Conservation (phyloP, 35 echinoderm and acorn worm genomes). For the Ophiothrix spiculata region DNA sequence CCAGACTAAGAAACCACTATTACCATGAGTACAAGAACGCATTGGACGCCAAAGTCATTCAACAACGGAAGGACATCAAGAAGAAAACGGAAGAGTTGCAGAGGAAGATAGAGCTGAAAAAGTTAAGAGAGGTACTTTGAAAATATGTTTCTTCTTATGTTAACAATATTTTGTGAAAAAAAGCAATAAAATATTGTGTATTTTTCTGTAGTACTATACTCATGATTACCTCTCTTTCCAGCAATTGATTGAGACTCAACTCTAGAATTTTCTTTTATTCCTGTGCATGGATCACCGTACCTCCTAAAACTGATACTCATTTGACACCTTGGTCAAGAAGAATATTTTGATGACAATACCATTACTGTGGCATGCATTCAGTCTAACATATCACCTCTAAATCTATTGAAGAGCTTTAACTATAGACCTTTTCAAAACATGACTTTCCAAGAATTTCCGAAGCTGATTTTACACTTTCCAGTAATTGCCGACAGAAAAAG, state of each 20-base stretch:
- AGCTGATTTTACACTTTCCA: too few relatives aligned
- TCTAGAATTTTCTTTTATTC: not conserved
- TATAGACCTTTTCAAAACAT: too few relatives aligned
- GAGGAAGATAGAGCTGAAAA: slow-evolving; percentile 38
- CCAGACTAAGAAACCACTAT: slow-evolving; percentile 64
- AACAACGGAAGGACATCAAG: slow-evolving; percentile 60
- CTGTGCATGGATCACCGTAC: not conserved
- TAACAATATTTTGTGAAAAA: not conserved
- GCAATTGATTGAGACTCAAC: not conserved
- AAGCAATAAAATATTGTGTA: not conserved
- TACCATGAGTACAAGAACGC: slow-evolving; percentile 61
- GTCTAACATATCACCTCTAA: too few relatives aligned
- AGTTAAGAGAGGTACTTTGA: slow-evolving; percentile 22
- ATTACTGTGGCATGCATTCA: too few relatives aligned
- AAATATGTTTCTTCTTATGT: not conserved
- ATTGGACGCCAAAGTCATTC: slow-evolving; percentile 55
- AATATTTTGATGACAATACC: too few relatives aligned
- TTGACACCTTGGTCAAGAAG: too few relatives aligned
- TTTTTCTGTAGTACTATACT: not conserved
- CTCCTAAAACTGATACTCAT: not conserved
- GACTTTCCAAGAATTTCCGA: too few relatives aligned
- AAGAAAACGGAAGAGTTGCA: slow-evolving; percentile 45
- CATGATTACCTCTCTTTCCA: not conserved
- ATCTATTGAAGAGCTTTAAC: too few relatives aligned
- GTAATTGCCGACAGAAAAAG: too few relatives aligned